phyloP scores from a whole-genome alignment of 2,888 invertebrate genomes.

The Temnothorax unifasciatus region DNA sequence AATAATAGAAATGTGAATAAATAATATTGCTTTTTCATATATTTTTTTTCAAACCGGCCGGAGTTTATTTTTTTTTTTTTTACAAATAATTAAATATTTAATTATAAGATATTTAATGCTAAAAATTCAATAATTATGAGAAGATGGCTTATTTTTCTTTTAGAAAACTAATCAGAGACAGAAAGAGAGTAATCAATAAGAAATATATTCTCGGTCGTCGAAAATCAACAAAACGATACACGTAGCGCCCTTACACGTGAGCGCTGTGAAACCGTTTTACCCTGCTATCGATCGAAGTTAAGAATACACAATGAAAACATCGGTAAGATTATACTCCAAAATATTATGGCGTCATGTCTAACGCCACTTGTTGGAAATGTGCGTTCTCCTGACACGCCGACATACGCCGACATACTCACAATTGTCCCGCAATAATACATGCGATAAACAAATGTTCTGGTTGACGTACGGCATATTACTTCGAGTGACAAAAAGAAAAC shows the following conservation, averaged over 20 bases:
- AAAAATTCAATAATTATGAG: background rate
- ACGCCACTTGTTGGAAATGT: conserved; percentile 50
- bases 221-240: conserved; percentile 3
- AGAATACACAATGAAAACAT: background rate
- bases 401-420: conserved; percentile 50
- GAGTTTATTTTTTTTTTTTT: background rate
- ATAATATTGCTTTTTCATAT: conserved; percentile 4
- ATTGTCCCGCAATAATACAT: background rate
- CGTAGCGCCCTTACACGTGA: conserved; percentile 32
- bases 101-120: background rate
- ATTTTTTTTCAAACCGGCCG: background rate
- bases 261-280: background rate
- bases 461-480: background rate
- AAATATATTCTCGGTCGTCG: background rate
- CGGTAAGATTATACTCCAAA: conserved; percentile 29
- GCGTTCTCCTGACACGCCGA: conserved; percentile 57
- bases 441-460: background rate
- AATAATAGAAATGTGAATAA: background rate
- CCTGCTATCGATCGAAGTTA: conserved; percentile 39
- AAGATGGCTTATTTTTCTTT: background rate
- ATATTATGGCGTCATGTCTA: conserved; percentile 48
- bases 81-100: background rate
- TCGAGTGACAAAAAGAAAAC: background rate
- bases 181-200: background rate
- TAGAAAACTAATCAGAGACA: background rate